phyloP scores from a whole-genome alignment of 2,113 vertebrate genomes.

The Neotoma lepida region DNA sequence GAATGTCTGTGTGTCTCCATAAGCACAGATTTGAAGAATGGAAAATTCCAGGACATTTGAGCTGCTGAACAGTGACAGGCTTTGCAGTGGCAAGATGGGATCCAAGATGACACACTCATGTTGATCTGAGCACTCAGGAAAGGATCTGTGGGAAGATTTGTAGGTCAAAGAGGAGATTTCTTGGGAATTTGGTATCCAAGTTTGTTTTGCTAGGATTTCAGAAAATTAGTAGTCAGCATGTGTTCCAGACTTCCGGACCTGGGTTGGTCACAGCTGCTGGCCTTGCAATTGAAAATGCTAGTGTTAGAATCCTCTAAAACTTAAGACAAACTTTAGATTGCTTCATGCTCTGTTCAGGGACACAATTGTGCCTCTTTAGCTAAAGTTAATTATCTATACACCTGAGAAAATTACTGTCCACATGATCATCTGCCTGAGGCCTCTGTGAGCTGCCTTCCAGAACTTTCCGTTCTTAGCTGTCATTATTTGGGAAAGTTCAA shows the following conservation, averaged over 20 bases:
- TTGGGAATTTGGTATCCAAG: slow-evolving; percentile 5
- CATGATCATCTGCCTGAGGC: not conserved
- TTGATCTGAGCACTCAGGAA: slow-evolving; percentile 65
- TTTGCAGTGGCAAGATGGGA: slow-evolving; percentile 28
- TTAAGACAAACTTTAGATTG: slow-evolving; percentile 52
- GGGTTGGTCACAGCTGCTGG: slow-evolving; percentile 52
- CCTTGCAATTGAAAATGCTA: slow-evolving; percentile 53
- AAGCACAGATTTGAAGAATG: slow-evolving; percentile 7
- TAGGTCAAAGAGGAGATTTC: slow-evolving; percentile 54
- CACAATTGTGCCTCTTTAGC: slow-evolving; percentile 44
- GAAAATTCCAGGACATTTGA: slow-evolving; percentile 55
- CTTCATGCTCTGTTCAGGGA: not conserved
- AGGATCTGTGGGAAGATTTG: slow-evolving; percentile 41
- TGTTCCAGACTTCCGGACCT: not conserved
- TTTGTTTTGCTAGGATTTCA: not conserved
- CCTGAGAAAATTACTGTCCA: slow-evolving; percentile 40
- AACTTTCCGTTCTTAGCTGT: slow-evolving; percentile 25
- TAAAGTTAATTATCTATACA: slow-evolving; percentile 35
- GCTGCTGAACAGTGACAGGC: not conserved
- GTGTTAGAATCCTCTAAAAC: slow-evolving; percentile 58
- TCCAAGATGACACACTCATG: slow-evolving; percentile 28
- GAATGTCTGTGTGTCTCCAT: fast-evolving
- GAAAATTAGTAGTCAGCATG: slow-evolving; percentile 46
- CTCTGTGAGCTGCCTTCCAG: not conserved
- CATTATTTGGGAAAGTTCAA: not conserved